phyloP scores from a whole-genome alignment of 1,140 invertebrate genomes.

The Ceratosolen fusciceps region DNA sequence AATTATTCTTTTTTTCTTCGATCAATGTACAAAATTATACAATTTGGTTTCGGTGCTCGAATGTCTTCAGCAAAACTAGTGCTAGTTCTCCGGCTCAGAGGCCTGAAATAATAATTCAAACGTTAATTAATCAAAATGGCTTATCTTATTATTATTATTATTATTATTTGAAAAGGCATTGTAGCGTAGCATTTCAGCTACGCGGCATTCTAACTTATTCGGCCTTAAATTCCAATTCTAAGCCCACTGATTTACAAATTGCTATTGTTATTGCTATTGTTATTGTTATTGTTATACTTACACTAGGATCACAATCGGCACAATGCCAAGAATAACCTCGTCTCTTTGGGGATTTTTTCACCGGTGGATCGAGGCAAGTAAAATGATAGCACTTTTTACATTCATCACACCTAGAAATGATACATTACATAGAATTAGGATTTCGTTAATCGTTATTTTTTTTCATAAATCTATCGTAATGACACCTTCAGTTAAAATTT shows the following conservation, averaged over 20 bases:
- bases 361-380: slow-evolving; percentile 90
- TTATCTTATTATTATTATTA: too few relatives aligned
- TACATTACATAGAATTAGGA: too few relatives aligned
- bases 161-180: too few relatives aligned
- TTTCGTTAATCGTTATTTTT: too few relatives aligned
- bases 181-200: too few relatives aligned
- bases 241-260: too few relatives aligned
- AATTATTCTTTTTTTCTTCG: slow-evolving; percentile 20
- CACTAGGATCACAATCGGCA: slow-evolving; percentile 93
- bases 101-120: slow-evolving; percentile 58
- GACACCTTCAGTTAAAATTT: too few relatives aligned
- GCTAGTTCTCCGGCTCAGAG: slow-evolving; percentile 68
- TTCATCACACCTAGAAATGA: slow-evolving; percentile 87
- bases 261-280: too few relatives aligned
- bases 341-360: slow-evolving; percentile 93
- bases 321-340: slow-evolving; percentile 96
- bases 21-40: slow-evolving; percentile 49
- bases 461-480: too few relatives aligned
- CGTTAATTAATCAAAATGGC: neutral
- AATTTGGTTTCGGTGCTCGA: slow-evolving; percentile 28
- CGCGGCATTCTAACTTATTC: too few relatives aligned
- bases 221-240: too few relatives aligned
- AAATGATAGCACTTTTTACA: slow-evolving; percentile 93
- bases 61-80: slow-evolving; percentile 47
- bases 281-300: too few relatives aligned